Evolutionary conservation across 1,140 invertebrate genomes (phyloP).

Genomic region (Latrodectus geometricus): DNA sequence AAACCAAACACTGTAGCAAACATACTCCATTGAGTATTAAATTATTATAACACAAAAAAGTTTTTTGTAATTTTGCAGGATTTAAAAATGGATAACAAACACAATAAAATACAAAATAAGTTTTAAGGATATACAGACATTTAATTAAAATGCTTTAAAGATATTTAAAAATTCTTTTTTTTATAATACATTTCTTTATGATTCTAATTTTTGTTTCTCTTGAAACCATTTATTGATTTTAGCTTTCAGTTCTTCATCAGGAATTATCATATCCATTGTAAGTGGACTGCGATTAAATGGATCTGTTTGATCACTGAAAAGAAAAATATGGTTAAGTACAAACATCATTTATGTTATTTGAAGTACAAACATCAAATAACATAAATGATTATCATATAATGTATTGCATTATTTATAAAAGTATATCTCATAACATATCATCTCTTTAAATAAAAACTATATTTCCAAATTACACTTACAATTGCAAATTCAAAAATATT

Average conservation of each 20-base stretch:
- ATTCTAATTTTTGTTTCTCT: conserved; percentile 14
- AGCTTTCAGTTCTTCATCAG: conserved; percentile 81
- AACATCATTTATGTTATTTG: no score
- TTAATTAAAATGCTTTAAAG: conserved; percentile 49
- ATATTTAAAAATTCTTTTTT: conserved; percentile 29
- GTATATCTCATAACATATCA: neutral
- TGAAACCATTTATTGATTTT: conserved; percentile 86
- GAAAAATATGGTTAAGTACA: conserved; percentile 3
- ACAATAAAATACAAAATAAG: conserved; percentile 54
- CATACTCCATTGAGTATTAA: neutral
- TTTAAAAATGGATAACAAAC: conserved; percentile 45
- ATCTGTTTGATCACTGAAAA: conserved; percentile 89
- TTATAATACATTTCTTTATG: conserved; percentile 1
- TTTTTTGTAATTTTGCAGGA: conserved; percentile 7
- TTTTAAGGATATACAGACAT: conserved; percentile 40
- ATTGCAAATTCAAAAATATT: no score
- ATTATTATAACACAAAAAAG: neutral
- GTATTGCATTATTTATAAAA: neutral
- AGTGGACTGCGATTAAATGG: conserved; percentile 94
- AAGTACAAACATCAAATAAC: neutral
- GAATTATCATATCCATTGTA: conserved; percentile 91
- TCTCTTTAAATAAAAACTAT: no score
- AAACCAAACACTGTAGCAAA: neutral
- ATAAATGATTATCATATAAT: neutral
- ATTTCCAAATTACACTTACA: no score